Evolutionary conservation across 2,888 invertebrate species (phyloP).

Genomic region (Drosophila vallismaia): DNA sequence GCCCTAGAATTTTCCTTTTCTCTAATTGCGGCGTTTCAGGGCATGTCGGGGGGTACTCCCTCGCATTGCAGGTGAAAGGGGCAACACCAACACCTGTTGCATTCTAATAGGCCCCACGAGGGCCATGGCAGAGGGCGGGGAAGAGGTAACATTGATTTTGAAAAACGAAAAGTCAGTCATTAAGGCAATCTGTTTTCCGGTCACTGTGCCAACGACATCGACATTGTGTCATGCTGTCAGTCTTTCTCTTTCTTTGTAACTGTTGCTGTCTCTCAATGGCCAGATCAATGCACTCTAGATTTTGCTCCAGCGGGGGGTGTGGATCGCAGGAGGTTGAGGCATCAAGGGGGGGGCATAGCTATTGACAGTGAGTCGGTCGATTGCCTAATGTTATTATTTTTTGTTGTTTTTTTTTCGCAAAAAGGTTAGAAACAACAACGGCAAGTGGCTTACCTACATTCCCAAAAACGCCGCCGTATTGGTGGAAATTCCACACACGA

Average conservation of each 20-base stretch:
- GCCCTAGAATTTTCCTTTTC: background rate
- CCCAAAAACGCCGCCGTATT: slow-evolving; percentile 58
- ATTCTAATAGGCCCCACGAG: slow-evolving; percentile 48
- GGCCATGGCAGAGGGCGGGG: background rate
- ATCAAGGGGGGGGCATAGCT: slow-evolving; percentile 38
- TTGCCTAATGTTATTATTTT: slow-evolving; percentile 62
- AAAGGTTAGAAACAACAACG: slow-evolving; percentile 69
- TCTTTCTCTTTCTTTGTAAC: background rate
- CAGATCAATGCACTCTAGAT: slow-evolving; percentile 66
- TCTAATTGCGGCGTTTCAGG: too few species aligned
- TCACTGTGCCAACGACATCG: slow-evolving; percentile 81
- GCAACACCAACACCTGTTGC: slow-evolving; percentile 26
- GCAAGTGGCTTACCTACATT: slow-evolving; percentile 79
- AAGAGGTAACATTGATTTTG: slow-evolving; percentile 63
- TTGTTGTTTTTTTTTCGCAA: slow-evolving; percentile 63
- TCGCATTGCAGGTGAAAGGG: slow-evolving; percentile 15
- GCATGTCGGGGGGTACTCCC: slow-evolving; percentile 1
- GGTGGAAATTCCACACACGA: slow-evolving; percentile 67
- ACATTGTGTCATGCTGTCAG: slow-evolving; percentile 72
- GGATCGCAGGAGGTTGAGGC: background rate
- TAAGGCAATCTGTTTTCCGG: slow-evolving; percentile 81
- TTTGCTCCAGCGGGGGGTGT: background rate
- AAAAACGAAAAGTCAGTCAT: slow-evolving; percentile 79
- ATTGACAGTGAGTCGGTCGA: slow-evolving; percentile 67
- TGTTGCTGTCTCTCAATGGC: slow-evolving; percentile 46